A percentile compares a stretch with the other conserved stretches of the same genome.
Evolutionary conservation across 1,140 invertebrate genomes (phyloP).

Genomic region (Helicoverpa armigera): DNA sequence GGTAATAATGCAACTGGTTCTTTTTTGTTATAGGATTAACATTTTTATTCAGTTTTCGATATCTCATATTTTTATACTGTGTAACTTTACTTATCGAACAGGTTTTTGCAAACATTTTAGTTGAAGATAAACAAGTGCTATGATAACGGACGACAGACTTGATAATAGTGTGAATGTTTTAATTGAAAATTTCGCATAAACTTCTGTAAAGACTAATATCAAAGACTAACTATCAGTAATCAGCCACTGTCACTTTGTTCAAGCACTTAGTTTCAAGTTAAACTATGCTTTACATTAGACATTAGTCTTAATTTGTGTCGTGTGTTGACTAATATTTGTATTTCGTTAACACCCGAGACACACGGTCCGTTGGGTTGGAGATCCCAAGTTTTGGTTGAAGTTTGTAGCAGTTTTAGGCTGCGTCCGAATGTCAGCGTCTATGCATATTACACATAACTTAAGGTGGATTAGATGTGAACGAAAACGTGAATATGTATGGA

Average conservation of each 20-base stretch:
- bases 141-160: no score
- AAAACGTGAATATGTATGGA: no score
- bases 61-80: background rate
- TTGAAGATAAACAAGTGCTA: no score
- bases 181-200: background rate
- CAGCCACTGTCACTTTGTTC: conserved; percentile 76
- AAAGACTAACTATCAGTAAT: conserved; percentile 58
- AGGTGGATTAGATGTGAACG: no score
- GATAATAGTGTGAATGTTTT: background rate
- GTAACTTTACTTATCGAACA: background rate
- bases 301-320: conserved; percentile 85
- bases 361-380: conserved; percentile 43
- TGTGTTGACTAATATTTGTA: conserved; percentile 80
- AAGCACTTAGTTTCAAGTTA: conserved; percentile 83
- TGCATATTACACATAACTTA: no score
- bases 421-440: no score
- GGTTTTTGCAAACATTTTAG: no score
- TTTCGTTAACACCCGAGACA: conserved; percentile 81
- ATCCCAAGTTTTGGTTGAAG: conserved; percentile 39
- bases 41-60: no score
- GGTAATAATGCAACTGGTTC: background rate
- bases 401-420: conserved; percentile 5
- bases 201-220: conserved; percentile 56
- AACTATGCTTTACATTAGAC: conserved; percentile 81
- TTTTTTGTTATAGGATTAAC: background rate